phyloP scores from a whole-genome alignment of 2,797 vertebrate species.

The Alectoris magna region DNA sequence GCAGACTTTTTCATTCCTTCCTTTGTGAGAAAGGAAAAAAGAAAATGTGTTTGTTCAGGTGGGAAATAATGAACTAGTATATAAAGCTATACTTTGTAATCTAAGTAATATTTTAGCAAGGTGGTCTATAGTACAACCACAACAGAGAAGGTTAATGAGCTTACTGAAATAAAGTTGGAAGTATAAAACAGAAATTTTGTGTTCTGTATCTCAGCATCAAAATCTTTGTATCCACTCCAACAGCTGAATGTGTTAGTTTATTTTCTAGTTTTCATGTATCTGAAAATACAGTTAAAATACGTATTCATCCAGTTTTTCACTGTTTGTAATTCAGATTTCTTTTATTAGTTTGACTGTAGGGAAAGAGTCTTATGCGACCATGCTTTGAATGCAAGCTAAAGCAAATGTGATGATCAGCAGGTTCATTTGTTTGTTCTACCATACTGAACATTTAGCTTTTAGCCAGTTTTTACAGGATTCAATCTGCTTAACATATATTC shows the following conservation, averaged over 20 bases:
- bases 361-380: accelerated
- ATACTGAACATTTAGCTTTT: neutral
- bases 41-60: neutral
- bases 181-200: neutral
- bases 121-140: neutral
- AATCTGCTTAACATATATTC: neutral
- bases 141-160: neutral
- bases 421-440: neutral
- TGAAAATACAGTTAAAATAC: neutral
- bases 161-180: neutral
- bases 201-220: neutral
- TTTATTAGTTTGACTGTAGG: neutral
- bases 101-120: neutral
- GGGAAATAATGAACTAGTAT: neutral
- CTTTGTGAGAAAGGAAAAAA: neutral
- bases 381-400: neutral
- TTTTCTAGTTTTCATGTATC: neutral
- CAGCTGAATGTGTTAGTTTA: neutral
- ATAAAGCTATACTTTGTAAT: neutral
- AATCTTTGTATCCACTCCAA: neutral
- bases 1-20: neutral
- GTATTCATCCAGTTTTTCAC: neutral
- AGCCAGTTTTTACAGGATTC: neutral
- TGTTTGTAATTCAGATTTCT: neutral
- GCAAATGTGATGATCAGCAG: neutral